A percentile compares a stretch with the other conserved stretches of the same genome.
Conservation (phyloP, 1,140 invertebrate genomes). For the Pseudachorutes palmiensis region DNA sequence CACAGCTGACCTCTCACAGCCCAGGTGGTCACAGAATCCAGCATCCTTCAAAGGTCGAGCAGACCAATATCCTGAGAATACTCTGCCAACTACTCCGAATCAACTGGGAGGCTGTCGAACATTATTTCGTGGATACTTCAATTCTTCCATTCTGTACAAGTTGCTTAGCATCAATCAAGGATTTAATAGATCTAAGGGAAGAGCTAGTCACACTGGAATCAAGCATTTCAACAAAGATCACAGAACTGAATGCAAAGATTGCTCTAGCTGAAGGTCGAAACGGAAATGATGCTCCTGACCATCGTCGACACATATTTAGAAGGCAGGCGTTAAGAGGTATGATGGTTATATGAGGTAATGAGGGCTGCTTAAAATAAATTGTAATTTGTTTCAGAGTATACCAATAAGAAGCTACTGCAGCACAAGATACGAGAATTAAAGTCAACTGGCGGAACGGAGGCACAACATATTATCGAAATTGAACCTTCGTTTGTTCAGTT, state of each 20-base stretch:
- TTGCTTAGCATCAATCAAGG: background rate
- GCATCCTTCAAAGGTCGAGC: background rate
- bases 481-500: slow-evolving; percentile 4
- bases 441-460: background rate
- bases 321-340: background rate
- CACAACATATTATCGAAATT: background rate
- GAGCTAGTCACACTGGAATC: background rate
- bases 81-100: background rate
- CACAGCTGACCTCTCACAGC: background rate
- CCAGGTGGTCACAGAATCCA: background rate
- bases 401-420: background rate
- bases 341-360: background rate
- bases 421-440: background rate
- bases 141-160: background rate
- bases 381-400: background rate
- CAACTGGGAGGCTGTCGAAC: background rate
- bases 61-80: background rate
- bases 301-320: background rate
- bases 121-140: background rate
- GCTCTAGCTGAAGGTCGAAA: background rate
- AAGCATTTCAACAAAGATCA: background rate
- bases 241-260: background rate
- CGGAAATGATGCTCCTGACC: background rate
- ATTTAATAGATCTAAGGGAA: background rate
- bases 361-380: background rate